A percentile compares a stretch with the other conserved stretches of the same genome.
These are phyloP conservation scores for Pollachius pollachius DNA, from an alignment of 2,113 vertebrate species.

Conservation along the genomic window DNA sequence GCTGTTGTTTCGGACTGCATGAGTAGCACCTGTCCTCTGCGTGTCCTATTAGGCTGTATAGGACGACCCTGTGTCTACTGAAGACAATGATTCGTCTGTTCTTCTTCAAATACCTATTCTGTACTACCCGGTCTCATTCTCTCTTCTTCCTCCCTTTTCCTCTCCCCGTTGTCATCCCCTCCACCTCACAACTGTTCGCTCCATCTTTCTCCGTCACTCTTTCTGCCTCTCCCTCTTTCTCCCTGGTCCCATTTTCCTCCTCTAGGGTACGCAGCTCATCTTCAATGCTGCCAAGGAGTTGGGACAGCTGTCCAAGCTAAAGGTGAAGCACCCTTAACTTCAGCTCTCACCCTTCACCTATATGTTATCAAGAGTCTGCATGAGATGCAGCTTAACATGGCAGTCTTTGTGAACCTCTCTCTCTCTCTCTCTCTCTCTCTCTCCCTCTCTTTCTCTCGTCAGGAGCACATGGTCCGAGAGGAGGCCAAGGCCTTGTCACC, in stretches of 20 bases:
- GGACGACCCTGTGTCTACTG: no score
- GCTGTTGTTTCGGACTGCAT: background rate
- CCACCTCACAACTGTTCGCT: slow-evolving; percentile 21
- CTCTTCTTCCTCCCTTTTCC: no score
- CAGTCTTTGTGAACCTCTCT: background rate
- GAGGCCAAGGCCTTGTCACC: slow-evolving; percentile 95
- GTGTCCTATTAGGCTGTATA: slow-evolving; percentile 49
- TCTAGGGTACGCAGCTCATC: slow-evolving; percentile 96
- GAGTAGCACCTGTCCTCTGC: slow-evolving; percentile 59
- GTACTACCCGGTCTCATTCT: no score
- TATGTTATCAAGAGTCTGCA: background rate
- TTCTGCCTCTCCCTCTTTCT: slow-evolving; percentile 28
- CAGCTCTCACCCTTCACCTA: background rate
- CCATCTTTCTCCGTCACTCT: slow-evolving; percentile 3
- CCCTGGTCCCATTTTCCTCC: slow-evolving; percentile 15
- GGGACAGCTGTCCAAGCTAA: slow-evolving; percentile 95
- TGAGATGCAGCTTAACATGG: background rate
- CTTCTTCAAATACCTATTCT: no score
- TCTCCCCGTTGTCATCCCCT: slow-evolving; percentile 1
- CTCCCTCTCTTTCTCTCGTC: slow-evolving; percentile 4
- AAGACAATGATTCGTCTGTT: no score
- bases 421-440: background rate
- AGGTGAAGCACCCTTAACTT: slow-evolving; percentile 71
- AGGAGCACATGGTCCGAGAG: slow-evolving; percentile 99
- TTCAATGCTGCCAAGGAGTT: slow-evolving; percentile 97